Evolutionary conservation across 2,113 vertebrate genomes (phyloP).

Genomic region (Ochotona curzoniae): DNA sequence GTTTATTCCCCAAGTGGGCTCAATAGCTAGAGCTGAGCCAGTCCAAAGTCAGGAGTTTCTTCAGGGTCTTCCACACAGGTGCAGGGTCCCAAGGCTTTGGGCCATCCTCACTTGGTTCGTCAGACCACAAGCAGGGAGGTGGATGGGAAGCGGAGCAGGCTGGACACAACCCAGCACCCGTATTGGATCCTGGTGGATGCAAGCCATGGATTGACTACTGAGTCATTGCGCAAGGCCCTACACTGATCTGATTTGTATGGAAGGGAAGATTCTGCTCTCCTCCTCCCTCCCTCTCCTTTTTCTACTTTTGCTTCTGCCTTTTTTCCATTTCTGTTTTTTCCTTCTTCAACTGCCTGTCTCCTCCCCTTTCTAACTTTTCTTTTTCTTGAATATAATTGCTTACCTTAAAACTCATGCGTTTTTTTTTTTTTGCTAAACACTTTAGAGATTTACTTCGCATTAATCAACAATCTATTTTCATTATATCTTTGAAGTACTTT

Average conservation of each 20-base stretch:
- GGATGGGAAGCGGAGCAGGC: no score
- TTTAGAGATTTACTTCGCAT: constrained; percentile 7
- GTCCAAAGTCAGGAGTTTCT: no score
- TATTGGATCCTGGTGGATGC: no score
- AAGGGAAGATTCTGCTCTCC: neutral
- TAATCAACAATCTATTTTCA: constrained; percentile 16
- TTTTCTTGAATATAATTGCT: neutral
- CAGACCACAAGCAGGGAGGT: no score
- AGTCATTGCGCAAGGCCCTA: no score
- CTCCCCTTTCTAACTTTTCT: neutral
- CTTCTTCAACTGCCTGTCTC: neutral
- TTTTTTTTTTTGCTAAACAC: constrained; percentile 40
- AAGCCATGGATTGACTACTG: no score
- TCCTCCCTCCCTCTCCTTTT: neutral
- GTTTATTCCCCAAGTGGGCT: no score
- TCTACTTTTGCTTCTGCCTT: neutral
- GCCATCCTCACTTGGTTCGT: no score
- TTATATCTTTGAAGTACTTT: neutral
- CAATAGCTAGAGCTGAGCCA: no score
- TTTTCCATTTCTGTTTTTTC: neutral
- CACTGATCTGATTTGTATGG: neutral
- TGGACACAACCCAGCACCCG: no score
- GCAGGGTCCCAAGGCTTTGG: no score
- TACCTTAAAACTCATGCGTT: constrained; percentile 37
- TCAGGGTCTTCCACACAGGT: no score